These are phyloP conservation scores for Conus canariensis DNA, from an alignment of 2,888 invertebrate species.

Conservation along the genomic window DNA sequence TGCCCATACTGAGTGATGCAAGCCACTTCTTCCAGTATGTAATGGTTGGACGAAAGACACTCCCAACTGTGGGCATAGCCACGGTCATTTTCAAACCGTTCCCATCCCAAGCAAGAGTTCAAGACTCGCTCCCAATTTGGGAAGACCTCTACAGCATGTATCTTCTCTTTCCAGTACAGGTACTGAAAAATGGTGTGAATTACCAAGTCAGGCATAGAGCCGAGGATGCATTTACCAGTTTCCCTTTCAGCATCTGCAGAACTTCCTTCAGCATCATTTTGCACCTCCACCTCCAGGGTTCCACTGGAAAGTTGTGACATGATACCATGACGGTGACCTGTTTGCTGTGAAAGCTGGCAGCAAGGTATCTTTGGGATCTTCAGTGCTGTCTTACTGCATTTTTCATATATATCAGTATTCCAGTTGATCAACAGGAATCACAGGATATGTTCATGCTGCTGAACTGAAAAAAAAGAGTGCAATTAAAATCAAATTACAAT, in stretches of 20 bases:
- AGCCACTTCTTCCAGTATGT: slow-evolving; percentile 37
- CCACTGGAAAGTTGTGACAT: background rate
- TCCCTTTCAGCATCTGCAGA: background rate
- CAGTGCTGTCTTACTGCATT: background rate
- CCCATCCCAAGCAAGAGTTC: slow-evolving; percentile 48
- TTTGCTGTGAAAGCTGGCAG: background rate
- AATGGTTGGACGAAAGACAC: slow-evolving; percentile 21
- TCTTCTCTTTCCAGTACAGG: slow-evolving; percentile 52
- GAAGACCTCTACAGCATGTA: slow-evolving; percentile 33
- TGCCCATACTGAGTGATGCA: slow-evolving; percentile 46
- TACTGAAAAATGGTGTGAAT: slow-evolving; percentile 45
- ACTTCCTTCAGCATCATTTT: background rate
- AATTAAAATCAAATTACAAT: background rate
- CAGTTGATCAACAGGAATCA: background rate
- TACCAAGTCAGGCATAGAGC: slow-evolving; percentile 45
- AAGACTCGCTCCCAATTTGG: slow-evolving; percentile 35
- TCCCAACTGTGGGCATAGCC: slow-evolving; percentile 37
- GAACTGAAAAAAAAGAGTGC: background rate
- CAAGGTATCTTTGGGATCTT: background rate
- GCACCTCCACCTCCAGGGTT: background rate
- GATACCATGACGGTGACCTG: slow-evolving; percentile 26
- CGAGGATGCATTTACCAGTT: background rate
- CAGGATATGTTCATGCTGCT: background rate
- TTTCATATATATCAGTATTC: background rate
- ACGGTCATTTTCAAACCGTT: slow-evolving; percentile 49